phyloP scores from a whole-genome alignment of 2,113 vertebrate genomes.

The Platysteira castanea region DNA sequence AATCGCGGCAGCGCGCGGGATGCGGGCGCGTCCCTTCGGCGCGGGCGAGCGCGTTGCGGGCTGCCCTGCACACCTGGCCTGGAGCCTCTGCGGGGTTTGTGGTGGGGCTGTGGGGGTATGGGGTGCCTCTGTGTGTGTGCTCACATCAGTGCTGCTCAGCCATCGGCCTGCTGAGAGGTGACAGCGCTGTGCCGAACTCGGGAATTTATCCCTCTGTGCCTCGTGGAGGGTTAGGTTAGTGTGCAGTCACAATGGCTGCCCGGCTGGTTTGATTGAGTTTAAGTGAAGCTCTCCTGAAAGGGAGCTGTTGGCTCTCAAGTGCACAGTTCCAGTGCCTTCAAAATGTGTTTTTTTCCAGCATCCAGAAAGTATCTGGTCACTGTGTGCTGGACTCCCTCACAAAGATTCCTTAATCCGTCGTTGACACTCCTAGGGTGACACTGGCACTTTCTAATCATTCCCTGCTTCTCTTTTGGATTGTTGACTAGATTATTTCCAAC shows the following conservation, averaged over 20 bases:
- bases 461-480: conserved; percentile 16
- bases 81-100: not conserved
- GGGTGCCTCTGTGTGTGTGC: fast-evolving
- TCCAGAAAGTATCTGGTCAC: not conserved
- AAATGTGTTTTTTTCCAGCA: not conserved
- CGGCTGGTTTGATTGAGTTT: not conserved
- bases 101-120: not conserved
- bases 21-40: not conserved
- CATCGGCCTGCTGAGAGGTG: not conserved
- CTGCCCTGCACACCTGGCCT: conserved; percentile 34
- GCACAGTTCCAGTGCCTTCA: conserved; percentile 18
- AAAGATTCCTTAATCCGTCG: conserved; percentile 53
- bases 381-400: not conserved
- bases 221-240: not conserved
- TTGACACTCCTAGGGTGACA: conserved; percentile 4
- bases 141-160: fast-evolving
- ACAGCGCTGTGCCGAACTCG: not conserved
- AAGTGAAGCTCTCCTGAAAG: not conserved
- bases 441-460: conserved; percentile 36
- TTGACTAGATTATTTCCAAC: conserved; percentile 63
- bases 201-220: not conserved
- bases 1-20: not conserved
- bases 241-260: not conserved
- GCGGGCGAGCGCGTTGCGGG: not conserved
- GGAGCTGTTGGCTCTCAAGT: not conserved